Evolutionary conservation across 2,113 vertebrate genomes (phyloP), one percentile per base, ranked within the genome.

Genomic region (Poeciliopsis prolifica): DNA sequence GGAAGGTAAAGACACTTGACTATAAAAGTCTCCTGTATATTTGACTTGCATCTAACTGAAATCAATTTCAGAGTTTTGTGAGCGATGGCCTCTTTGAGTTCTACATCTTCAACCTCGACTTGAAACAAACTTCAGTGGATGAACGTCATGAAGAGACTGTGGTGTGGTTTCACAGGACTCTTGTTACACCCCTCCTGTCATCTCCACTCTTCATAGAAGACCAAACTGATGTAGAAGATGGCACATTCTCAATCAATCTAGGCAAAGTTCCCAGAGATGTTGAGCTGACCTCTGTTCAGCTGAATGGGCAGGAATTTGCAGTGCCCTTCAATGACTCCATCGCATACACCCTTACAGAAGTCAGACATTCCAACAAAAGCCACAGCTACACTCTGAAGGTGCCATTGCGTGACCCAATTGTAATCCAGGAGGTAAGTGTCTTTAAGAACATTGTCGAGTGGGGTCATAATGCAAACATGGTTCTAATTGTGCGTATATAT

Each of bases 261-360:
- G 89, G 89, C 0, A 67, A 88, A 1, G 28, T 94, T n/a, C 89
- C 92, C 10, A 66, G 71, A 1, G 92, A 94, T 28, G 83, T 92
- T 0, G 37, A 30, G 13, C 54, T 94, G 63, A 24, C 68, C 6
- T 68, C 83, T 0, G 35, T 92, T 22, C 12, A 31, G 6, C 8
- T 94, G 28, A 94, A 93, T 51, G 89, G 87, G 0, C 22, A 66
- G 0, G 15, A 70, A 0, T 79, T 72, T 4, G 0, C 3, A 0
- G 3, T 80, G 1, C 63, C 61, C 0, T 11, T 81, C n/a, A n/a
- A 24, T 0, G 79, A 84, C 17, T 0, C 26, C 0, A 89, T 70
- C 72, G 26, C 26, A 1, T 19, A 19, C 33, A 15, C 26, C 0
- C 14, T 93, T 5, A 70, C 37, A 5, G n/a, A 70, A 22, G 68